Evolutionary conservation across 92 coral and sea anemone species (phyloP).

Genomic region (Metridium senile): DNA sequence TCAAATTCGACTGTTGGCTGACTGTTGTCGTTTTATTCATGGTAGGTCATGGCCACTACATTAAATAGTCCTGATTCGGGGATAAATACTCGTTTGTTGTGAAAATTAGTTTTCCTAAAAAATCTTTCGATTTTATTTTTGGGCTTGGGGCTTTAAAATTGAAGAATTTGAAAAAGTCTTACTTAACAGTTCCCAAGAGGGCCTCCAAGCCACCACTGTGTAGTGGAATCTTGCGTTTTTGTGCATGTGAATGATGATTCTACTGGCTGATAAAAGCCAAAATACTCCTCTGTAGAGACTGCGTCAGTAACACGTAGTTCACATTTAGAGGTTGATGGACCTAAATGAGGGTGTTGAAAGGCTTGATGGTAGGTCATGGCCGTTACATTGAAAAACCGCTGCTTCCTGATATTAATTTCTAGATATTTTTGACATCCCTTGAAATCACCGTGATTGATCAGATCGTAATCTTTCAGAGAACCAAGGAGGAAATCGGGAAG

Average conservation of each 20-base stretch:
- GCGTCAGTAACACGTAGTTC: too few relatives aligned
- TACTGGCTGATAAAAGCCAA: neutral
- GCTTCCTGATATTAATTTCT: neutral
- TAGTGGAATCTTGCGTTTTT: neutral
- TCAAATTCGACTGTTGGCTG: neutral
- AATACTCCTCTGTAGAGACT: neutral
- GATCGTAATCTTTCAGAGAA: slow-evolving; percentile 1
- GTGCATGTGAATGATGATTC: neutral
- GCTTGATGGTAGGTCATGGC: neutral
- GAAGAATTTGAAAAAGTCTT: too few relatives aligned
- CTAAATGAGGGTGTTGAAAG: neutral
- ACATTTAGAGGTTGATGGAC: too few relatives aligned
- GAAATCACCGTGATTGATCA: neutral
- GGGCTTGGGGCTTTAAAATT: too few relatives aligned
- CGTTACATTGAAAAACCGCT: neutral
- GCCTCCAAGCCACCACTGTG: neutral
- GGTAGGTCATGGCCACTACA: too few relatives aligned
- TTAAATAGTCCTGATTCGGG: too few relatives aligned
- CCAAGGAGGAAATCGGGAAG: neutral
- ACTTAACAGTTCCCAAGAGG: too few relatives aligned
- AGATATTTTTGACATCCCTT: neutral
- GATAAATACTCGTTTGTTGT: too few relatives aligned
- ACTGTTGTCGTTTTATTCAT: too few relatives aligned
- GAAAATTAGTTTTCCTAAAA: too few relatives aligned
- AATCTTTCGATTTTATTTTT: too few relatives aligned